Base-by-base conservation (phyloP, 2,113 vertebrate genomes). In the Takifugu bimaculatus region DNA sequence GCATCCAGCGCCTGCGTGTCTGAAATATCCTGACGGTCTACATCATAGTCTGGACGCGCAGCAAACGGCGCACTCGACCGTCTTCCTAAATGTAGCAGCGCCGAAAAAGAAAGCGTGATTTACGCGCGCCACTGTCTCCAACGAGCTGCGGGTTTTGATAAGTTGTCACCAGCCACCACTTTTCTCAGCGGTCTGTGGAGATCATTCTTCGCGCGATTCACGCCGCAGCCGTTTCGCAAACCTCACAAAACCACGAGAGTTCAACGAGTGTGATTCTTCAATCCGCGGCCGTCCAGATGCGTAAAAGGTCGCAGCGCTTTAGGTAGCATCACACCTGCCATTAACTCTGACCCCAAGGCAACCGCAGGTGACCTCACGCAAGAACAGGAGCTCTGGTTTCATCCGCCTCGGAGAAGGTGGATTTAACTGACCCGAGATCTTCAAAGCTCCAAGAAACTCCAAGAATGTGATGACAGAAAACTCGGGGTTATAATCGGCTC, bases 331-430 rank as follows among this genome's bases (percentile, higher is more conserved):
- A 65, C 65, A 63, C 52, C 29, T 12, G 25, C 44, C 71, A 52
- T 73, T 82, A 75, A 81, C 82, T 68, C 48, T 9, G 69, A 79
- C 81, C 75, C 51, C 26, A 2, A 45, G 29, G 71, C 65, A 50
- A 39, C 43, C 47, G 43, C 80, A 79, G 68, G 76, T 83, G 75
- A 81, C 69, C 77, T 71, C 50, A 13, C 42, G 2, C 65, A 20
- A 53, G 67, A 69, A 48, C 42, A 7, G 14, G 44, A 35, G 60
- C 70, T 68, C 60, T 52, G 58, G 54, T 66, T 78, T 76, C 65
- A 12, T n/a, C 62, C 68, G 54, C 68, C 57, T n/a, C 15, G 5
- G 50, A 62, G 5, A 49, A 42, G 60, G 54, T n/a, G 63, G 44
- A 55, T 32, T 32, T 32, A 4, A 4, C 29, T 32, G 29, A 32